phyloP scores from a whole-genome alignment of 2,888 invertebrate genomes.

The Sturmia bella region DNA sequence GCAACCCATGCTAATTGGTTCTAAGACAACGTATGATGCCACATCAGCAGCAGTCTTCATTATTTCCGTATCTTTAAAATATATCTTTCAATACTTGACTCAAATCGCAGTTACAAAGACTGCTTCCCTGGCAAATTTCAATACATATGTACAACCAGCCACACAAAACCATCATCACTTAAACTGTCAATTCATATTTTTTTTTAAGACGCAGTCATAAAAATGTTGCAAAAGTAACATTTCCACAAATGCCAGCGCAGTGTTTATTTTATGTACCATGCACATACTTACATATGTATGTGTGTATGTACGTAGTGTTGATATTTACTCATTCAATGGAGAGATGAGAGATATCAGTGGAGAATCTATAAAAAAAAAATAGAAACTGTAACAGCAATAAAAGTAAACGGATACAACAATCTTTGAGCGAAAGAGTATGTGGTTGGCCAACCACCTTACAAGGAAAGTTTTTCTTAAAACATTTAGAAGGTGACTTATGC shows the following conservation, averaged over 20 bases:
- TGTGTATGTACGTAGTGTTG: not conserved
- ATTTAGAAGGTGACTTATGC: conserved; percentile 4
- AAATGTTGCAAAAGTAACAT: conserved; percentile 70
- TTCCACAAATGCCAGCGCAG: conserved; percentile 30
- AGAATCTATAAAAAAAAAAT: conserved; percentile 36
- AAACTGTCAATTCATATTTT: conserved; percentile 81
- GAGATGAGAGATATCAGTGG: conserved; percentile 28
- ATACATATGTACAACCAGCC: not conserved
- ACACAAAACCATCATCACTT: conserved; percentile 71
- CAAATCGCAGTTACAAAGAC: not conserved
- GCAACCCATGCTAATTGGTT: conserved; percentile 76
- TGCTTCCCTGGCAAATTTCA: conserved; percentile 27
- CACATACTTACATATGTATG: too few relatives aligned
- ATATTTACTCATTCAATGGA: conserved; percentile 16
- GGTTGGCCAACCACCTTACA: conserved; percentile 54
- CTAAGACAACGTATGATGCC: conserved; percentile 55
- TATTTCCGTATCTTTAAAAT: conserved; percentile 32
- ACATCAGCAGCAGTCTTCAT: conserved; percentile 45
- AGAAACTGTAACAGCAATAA: conserved; percentile 55
- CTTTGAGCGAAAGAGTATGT: not conserved
- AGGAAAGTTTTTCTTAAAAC: conserved; percentile 20
- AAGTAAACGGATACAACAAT: conserved; percentile 51
- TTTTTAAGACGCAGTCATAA: conserved; percentile 79
- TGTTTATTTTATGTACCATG: conserved; percentile 5
- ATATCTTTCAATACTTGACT: conserved; percentile 33